These are phyloP conservation scores for Stegodyphus mimosarum DNA, from an alignment of 1,140 invertebrate genomes.

Conservation along the genomic window DNA sequence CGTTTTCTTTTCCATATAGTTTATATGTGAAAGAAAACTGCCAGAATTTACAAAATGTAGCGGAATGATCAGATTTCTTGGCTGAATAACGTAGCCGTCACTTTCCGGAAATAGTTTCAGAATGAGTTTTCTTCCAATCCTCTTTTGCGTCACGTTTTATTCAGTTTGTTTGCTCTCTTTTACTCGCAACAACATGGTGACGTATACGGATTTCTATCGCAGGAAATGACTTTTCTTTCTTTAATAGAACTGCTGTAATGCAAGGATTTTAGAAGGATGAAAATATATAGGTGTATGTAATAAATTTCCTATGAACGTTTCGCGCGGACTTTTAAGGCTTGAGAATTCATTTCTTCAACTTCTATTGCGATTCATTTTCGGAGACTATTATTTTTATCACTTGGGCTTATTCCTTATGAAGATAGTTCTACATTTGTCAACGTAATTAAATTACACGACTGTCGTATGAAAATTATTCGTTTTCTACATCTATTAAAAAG, in stretches of 20 bases:
- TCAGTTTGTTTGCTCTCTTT: slow-evolving; percentile 9
- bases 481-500: no score
- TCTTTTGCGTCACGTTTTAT: slow-evolving; percentile 4
- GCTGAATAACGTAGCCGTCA: slow-evolving; percentile 39
- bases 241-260: not conserved
- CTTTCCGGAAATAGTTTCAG: slow-evolving; percentile 14
- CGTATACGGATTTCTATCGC: not conserved
- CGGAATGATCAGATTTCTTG: slow-evolving; percentile 48
- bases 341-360: not conserved
- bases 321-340: not conserved
- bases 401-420: no score
- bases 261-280: not conserved
- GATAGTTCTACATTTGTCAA: no score
- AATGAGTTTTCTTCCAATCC: slow-evolving; percentile 20
- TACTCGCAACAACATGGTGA: slow-evolving; percentile 1
- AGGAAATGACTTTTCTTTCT: slow-evolving; percentile 18
- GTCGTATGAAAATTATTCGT: no score
- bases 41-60: slow-evolving; percentile 44
- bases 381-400: no score
- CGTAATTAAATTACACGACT: no score
- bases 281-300: not conserved
- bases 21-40: slow-evolving; percentile 38
- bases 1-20: slow-evolving; percentile 20
- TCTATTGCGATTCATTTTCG: no score
- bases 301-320: not conserved